Conservation (phyloP, 2,797 vertebrate species). For the Onychomys arenicola region DNA sequence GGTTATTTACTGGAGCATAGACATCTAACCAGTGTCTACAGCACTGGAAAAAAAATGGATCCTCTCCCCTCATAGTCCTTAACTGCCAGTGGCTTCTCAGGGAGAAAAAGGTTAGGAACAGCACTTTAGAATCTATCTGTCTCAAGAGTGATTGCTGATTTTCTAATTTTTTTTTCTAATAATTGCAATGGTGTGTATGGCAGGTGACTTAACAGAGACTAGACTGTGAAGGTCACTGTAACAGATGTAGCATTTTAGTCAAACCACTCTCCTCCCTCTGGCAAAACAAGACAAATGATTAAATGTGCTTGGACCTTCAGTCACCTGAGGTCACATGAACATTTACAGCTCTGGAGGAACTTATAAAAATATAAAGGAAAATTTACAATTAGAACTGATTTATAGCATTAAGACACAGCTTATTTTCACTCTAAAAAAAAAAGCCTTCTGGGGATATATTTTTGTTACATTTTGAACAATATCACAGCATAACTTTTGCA, state of each 20-base stretch:
- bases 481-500: not conserved
- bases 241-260: slow-evolving; percentile 19
- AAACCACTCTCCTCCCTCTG: slow-evolving; percentile 23
- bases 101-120: not conserved
- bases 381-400: slow-evolving; percentile 8
- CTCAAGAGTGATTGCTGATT: not conserved
- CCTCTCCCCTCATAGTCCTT: not conserved
- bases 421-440: slow-evolving; percentile 16
- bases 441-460: slow-evolving; percentile 39
- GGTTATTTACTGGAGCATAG: not conserved
- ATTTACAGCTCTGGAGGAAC: slow-evolving; percentile 31
- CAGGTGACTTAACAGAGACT: not conserved
- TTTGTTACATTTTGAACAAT: slow-evolving; percentile 48
- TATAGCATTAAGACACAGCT: not conserved
- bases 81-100: not conserved
- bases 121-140: not conserved
- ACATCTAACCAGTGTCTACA: too few species aligned
- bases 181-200: not conserved
- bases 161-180: slow-evolving; percentile 51
- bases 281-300: slow-evolving; percentile 16
- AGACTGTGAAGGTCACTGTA: not conserved
- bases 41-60: not conserved
- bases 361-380: slow-evolving; percentile 62
- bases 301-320: not conserved
- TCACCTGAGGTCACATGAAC: not conserved